A percentile compares a stretch with the other conserved stretches of the same genome.
These are phyloP conservation scores for Emydoidea blandingii DNA, from an alignment of 2,797 vertebrate species.

Conservation along the genomic window DNA sequence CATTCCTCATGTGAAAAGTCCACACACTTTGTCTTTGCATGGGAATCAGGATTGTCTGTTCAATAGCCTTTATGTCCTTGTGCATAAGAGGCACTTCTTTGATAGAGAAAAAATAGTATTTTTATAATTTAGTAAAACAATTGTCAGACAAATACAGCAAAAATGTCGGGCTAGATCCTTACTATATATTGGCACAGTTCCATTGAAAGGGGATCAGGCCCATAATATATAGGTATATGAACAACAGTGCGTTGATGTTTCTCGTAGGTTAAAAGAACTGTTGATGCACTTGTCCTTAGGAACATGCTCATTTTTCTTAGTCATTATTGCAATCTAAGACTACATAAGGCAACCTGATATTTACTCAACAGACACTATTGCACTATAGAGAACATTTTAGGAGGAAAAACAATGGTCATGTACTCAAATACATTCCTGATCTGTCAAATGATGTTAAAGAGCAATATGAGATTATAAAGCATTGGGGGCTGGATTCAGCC, in stretches of 20 bases:
- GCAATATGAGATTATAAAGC: neutral
- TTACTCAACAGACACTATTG: accelerated
- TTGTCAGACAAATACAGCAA: neutral
- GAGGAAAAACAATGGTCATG: neutral
- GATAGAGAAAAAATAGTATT: neutral
- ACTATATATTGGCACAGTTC: neutral
- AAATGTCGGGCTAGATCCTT: neutral
- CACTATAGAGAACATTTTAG: neutral
- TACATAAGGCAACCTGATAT: neutral
- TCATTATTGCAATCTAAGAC: neutral
- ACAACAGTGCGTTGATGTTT: neutral
- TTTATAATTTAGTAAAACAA: neutral
- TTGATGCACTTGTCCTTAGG: neutral
- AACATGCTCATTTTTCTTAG: accelerated
- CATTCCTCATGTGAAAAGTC: neutral
- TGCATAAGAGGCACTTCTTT: accelerated
- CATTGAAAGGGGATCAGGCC: neutral
- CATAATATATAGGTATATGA: neutral
- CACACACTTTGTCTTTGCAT: neutral
- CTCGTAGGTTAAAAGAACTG: neutral
- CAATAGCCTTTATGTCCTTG: neutral
- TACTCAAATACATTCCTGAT: neutral
- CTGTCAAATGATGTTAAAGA: neutral
- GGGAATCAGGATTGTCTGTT: neutral
- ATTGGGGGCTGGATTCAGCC: neutral